Evolutionary conservation across 1,140 invertebrate species (phyloP), one percentile per base, ranked within the genome.

Genomic region (Centruroides sculpturatus): DNA sequence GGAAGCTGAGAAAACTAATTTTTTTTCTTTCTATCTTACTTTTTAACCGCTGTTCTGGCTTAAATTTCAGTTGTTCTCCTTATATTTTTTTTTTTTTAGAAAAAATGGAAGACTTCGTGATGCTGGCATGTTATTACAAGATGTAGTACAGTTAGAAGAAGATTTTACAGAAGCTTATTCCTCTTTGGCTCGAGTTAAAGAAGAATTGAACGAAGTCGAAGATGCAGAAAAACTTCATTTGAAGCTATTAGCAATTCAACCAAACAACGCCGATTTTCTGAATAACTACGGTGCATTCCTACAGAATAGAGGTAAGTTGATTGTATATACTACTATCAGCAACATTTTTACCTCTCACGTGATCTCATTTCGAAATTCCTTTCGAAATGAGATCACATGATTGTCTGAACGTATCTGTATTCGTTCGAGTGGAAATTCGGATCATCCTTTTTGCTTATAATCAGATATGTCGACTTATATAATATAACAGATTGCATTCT

Each of bases 271-370:
- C n/a, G 72, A 77, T 59, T 71, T 69, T 50, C 68, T 72, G 36
- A 72, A 73, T 59, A 72, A 41, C 41, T 41, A 41, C 8, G 41
- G 41, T 8, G 68, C 70, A 6, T 74, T 74, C 59, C 60, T 75
- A 4, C 73, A 75, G 48, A 69, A 72, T 64, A 72, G 66, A 65
- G 75, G 76, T 75, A 66, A 64, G 66, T 61, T 46, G n/a, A 12
- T 59, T 12, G 34, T 57, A 23, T 23, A 23, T 46, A 41, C 41
- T 41, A 41, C 8, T 8, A 6, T 41, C 41, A 6, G 41, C 41
- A 41, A 41, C 41, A 41, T 41, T 6, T 41, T 41, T 41, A 41
- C 41, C 41, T 41, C 8, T 41, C 41, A 41, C 5, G 41, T 41
- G 41, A 41, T 41, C 41, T 41, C 41, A 41, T 41, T 41, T 41